phyloP scores from a whole-genome alignment of 2,888 invertebrate species.

The Danaus chrysippus region DNA sequence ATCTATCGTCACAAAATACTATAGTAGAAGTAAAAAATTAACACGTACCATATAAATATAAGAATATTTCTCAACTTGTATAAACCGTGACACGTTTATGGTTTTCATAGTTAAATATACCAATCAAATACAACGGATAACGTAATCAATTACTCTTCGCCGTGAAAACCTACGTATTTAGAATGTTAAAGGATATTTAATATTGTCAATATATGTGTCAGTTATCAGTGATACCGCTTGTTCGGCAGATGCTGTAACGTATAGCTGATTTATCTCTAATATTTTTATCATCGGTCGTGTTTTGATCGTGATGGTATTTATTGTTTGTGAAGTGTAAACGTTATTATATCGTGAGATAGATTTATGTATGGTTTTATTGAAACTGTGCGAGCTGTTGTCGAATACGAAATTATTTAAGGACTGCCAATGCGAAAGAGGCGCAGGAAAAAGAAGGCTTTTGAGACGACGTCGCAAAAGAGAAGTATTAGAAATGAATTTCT shows the following conservation, averaged over 20 bases:
- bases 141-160: slow-evolving; percentile 32
- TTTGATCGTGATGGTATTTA: slow-evolving; percentile 41
- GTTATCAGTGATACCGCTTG: slow-evolving; percentile 65
- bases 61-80: too few species aligned
- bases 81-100: too few species aligned
- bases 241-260: slow-evolving; percentile 56
- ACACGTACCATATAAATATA: too few species aligned
- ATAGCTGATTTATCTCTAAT: slow-evolving; percentile 42
- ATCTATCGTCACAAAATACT: too few species aligned
- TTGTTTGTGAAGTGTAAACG: slow-evolving; percentile 28
- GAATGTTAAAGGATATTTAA: slow-evolving; percentile 52
- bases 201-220: slow-evolving; percentile 68
- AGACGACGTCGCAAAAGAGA: slow-evolving; percentile 55
- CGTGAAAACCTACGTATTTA: slow-evolving; percentile 47
- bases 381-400: slow-evolving; percentile 67
- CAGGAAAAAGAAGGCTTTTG: slow-evolving; percentile 71
- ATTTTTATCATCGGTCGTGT: slow-evolving; percentile 24
- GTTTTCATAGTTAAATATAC: too few species aligned
- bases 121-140: slow-evolving; percentile 9
- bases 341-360: neutral
- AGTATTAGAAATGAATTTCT: slow-evolving; percentile 34
- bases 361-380: slow-evolving; percentile 59
- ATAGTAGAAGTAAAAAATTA: too few species aligned
- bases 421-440: slow-evolving; percentile 75
- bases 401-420: slow-evolving; percentile 65